A percentile compares a stretch with the other conserved stretches of the same genome.
Conservation (phyloP, 2,113 vertebrate species). For the Rhadina sibilatrix region DNA sequence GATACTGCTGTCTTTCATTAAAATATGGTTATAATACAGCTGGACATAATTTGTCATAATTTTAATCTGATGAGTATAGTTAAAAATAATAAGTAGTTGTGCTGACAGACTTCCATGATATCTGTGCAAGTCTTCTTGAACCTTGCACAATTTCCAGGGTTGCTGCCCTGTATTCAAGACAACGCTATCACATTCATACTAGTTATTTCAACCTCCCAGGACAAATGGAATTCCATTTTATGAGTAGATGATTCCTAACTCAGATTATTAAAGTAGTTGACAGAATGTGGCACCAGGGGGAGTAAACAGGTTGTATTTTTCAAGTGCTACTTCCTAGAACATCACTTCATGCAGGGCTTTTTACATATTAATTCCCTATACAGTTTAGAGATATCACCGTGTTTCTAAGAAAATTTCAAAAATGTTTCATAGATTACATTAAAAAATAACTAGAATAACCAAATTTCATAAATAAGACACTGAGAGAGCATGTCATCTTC, state of each 20-base stretch:
- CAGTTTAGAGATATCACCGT: background rate
- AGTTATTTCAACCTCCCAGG: background rate
- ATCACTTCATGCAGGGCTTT: background rate
- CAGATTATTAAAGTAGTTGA: background rate
- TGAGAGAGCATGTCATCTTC: background rate
- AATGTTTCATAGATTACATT: background rate
- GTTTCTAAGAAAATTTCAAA: background rate
- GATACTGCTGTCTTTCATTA: background rate
- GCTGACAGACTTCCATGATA: background rate
- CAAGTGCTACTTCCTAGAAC: background rate
- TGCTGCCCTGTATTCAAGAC: background rate
- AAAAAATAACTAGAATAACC: background rate
- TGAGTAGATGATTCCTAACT: background rate
- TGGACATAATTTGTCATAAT: background rate
- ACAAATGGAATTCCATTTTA: background rate
- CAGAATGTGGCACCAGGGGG: slow-evolving; percentile 38
- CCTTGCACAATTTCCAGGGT: background rate
- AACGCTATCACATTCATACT: background rate
- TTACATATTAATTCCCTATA: background rate
- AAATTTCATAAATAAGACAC: background rate
- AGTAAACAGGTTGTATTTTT: background rate
- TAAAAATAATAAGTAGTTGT: background rate
- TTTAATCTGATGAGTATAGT: background rate
- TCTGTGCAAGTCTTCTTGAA: background rate
- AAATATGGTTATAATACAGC: background rate